phyloP scores from a whole-genome alignment of 2,797 vertebrate species.

The Heliangelus exortis region DNA sequence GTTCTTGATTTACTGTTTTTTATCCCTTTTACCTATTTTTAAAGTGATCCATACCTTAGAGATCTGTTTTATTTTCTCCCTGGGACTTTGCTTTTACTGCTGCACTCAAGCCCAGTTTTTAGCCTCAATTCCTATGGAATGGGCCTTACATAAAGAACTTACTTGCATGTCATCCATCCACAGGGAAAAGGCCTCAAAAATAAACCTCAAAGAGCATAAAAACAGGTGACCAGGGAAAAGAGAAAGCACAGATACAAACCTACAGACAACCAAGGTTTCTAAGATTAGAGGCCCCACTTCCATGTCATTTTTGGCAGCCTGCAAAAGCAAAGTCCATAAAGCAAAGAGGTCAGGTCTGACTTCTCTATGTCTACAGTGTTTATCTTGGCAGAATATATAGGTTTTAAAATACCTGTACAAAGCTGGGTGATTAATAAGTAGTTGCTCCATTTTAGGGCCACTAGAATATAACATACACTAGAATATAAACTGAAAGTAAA shows the following conservation, averaged over 20 bases:
- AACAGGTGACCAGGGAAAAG: background rate
- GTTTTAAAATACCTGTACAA: background rate
- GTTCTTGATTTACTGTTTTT: background rate
- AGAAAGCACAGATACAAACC: background rate
- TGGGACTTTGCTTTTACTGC: background rate
- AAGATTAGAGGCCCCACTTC: background rate
- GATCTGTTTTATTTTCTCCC: background rate
- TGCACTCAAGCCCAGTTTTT: background rate
- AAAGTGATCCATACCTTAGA: background rate
- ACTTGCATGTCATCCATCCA: background rate
- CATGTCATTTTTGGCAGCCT: background rate
- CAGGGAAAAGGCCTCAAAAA: background rate
- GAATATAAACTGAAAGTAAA: background rate
- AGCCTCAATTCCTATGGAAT: background rate
- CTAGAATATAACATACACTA: background rate
- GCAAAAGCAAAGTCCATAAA: background rate
- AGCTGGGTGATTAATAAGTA: background rate
- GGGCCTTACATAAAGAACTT: background rate
- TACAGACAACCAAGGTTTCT: background rate
- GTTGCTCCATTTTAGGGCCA: background rate
- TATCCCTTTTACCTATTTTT: background rate
- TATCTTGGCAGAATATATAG: background rate
- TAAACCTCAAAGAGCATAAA: background rate
- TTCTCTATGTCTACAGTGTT: background rate
- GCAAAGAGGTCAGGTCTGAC: background rate